A percentile compares a stretch with the other conserved stretches of the same genome.
These are phyloP conservation scores for Schizopygopsis pylzovi DNA, from an alignment of 2,797 vertebrate species.

Conservation along the genomic window DNA sequence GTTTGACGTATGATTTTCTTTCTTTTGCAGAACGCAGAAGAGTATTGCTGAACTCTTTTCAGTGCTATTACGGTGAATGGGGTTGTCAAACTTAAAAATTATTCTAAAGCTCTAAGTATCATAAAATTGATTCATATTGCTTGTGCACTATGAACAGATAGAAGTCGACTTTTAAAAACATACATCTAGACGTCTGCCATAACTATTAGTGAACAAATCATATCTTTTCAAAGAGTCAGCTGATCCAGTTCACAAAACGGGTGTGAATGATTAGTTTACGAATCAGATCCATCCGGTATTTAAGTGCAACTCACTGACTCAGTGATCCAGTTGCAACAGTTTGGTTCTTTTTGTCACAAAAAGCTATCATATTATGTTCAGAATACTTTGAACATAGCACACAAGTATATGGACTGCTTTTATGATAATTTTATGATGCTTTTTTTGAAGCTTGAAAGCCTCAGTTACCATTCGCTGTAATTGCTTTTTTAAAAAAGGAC, in stretches of 20 bases:
- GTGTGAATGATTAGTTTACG: not conserved
- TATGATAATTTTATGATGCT: not conserved
- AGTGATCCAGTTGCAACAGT: not conserved
- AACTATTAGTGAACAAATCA: not conserved
- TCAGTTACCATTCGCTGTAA: conserved; percentile 1
- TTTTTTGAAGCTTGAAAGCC: conserved; percentile 21
- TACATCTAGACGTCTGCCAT: no score
- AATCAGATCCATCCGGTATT: not conserved
- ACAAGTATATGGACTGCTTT: not conserved
- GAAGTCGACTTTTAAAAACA: not conserved
- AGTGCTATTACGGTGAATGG: not conserved
- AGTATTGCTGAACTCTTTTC: not conserved
- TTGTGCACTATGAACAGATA: not conserved
- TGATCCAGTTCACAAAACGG: not conserved
- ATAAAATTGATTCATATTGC: not conserved
- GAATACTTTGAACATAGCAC: conserved; percentile 13
- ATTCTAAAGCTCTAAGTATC: not conserved
- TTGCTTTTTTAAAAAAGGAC: not conserved
- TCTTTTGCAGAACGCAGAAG: not conserved
- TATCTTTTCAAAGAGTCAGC: not conserved
- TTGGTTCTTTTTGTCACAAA: not conserved
- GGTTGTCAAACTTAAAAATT: not conserved
- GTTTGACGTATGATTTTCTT: not conserved
- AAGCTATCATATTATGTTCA: not conserved
- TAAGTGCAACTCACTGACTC: not conserved